Percentiles rank a stretch among this genome's conserved stretches.
These are phyloP conservation scores for Charanyca ferruginea DNA, from an alignment of 2,888 invertebrate species.

Conservation along the genomic window DNA sequence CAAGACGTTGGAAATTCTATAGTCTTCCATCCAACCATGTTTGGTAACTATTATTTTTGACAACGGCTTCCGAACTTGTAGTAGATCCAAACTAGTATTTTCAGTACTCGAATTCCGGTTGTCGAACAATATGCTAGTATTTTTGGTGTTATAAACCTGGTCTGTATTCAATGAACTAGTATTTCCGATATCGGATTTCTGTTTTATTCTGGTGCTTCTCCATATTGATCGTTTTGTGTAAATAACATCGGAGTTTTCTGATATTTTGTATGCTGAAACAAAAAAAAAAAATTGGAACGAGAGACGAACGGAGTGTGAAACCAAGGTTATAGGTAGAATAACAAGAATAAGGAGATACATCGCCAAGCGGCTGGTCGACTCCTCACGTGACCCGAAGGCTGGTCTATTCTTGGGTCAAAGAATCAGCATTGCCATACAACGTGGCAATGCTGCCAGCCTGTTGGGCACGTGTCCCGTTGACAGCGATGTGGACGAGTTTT, in stretches of 20 bases:
- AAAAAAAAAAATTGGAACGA: no score
- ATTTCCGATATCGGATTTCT: neutral
- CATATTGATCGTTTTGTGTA: constrained; percentile 75
- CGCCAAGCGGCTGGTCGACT: no score
- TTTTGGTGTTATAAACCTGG: neutral
- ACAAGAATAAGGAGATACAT: no score
- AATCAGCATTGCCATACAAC: no score
- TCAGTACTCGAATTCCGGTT: neutral
- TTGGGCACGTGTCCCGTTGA: no score
- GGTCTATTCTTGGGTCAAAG: no score
- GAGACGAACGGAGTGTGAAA: no score
- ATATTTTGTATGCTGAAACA: constrained; percentile 82
- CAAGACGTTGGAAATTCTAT: constrained; percentile 72
- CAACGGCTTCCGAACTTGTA: neutral
- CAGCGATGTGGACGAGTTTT: no score
- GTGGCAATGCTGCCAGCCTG: no score
- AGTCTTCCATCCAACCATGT: constrained; percentile 77
- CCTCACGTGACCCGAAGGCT: no score
- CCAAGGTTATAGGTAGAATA: no score
- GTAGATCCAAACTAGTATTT: constrained; percentile 10
- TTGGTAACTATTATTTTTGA: constrained; percentile 51
- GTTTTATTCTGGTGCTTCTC: constrained; percentile 51
- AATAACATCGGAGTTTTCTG: constrained; percentile 74
- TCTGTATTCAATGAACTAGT: neutral
- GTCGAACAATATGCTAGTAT: constrained; percentile 8